Evolutionary conservation across 2,888 invertebrate genomes (phyloP), one percentile per base, ranked within the genome.

Genomic region (Carterocephalus palaemon): DNA sequence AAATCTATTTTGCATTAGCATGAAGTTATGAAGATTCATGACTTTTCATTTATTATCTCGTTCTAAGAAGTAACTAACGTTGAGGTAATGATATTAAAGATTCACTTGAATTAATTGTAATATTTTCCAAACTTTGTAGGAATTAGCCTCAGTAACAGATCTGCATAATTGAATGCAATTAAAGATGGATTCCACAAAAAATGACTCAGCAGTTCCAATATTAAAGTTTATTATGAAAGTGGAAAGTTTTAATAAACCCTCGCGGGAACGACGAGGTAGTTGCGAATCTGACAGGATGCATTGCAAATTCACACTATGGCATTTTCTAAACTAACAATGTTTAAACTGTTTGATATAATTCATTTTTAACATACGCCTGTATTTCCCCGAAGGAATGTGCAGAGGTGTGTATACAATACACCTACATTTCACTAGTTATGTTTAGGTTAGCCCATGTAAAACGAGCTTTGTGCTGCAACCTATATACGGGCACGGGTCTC

Each of bases 201-300:
- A 48, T 47, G 38, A 39, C 49, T 41, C 29, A 46, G 41, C 45
- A 31, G 37, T 48, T 51, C 48, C 53, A 54, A 54, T 51, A 51
- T 51, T 51, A 53, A 60, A 62, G 51, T 60, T 59, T 64, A 60
- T 63, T 70, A 70, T 60, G 59, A 67, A 67, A 67, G 37, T 24
- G 64, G 63, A 68, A 76, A 73, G 64, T 76, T 76, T 77, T 75
- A 77, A 75, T 75, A 75, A 76, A 72, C 70, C 64, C 59, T 41
- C 39, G 65, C 61, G 69, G 70, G 64, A 60, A 59, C 60, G 63
- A 56, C 54, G 59, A 58, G 54, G 53, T 54, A 45, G 53, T 58
- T 57, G 13, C 49, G 52, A 64, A 60, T 62, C 56, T 56, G 49
- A 49, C 53, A 52, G 51, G 52, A 57, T 28, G 59, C 55, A 52